Evolutionary conservation across 2,888 invertebrate genomes (phyloP), one percentile per base, ranked within the genome.

Genomic region (Polydesmus complanatus): DNA sequence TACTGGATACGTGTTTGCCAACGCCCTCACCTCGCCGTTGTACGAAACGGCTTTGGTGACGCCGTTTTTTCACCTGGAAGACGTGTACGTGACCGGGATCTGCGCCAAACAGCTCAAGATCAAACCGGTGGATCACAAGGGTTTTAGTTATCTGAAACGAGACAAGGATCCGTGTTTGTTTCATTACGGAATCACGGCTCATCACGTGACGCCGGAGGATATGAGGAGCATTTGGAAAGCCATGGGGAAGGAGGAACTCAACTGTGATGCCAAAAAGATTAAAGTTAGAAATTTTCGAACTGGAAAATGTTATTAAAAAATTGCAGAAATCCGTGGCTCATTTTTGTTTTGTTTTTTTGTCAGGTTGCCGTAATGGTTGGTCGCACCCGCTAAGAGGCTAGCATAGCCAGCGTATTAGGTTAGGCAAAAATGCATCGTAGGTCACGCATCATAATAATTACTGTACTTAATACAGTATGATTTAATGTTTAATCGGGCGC

Each of bases 1-100:
- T 14, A 86, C 86, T 1, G 87, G 85, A 1, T 90, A 90, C 74
- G 78, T 83, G 2, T 80, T 89, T 78, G 84, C 86, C 1, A 72
- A 79, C 1, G 81, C 83, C 66, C 80, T 85, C 0, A 84, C 83
- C 0, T 72, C 72, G 5, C 81, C 79, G 56, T 74, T 90, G 2
- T 86, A 85, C 71, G 73, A 77, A 50, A 81, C 83, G 1, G 83
- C 88, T 0, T 71, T 86, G 1, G 76, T 75, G 58, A 86, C 83
- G 1, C 81, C 83, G 3, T 77, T 86, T 58, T 80, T 89, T 67
- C 87, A 89, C 57, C 58, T 73, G 61, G 73, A 73, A 64, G 73
- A 73, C 59, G 70, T 72, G 8, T 73, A 68, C 62, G 62, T 73
- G 11, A 73, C 71, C 8, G 81, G 53, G 86, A n/a, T 88, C 86